Percentiles rank a stretch among this genome's conserved stretches.
Evolutionary conservation across 2,797 vertebrate genomes (phyloP).

Genomic region (Sebastes flavidus): DNA sequence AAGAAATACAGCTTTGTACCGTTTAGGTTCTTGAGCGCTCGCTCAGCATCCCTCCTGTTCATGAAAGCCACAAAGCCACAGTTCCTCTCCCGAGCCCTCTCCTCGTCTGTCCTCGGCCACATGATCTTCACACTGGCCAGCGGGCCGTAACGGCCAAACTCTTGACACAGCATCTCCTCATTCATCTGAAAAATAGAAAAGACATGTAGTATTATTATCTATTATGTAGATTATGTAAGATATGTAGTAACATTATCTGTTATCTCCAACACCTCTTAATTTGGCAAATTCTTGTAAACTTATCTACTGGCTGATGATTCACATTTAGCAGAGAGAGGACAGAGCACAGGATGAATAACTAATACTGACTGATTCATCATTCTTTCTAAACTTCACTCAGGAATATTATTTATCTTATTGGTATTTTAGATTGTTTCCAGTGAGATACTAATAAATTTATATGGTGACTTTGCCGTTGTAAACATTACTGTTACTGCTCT

Average conservation of each 20-base stretch:
- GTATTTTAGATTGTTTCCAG: not conserved
- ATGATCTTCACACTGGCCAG: constrained; percentile 99
- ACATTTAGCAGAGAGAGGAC: too few relatives aligned
- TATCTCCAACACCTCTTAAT: too few relatives aligned
- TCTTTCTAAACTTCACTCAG: too few relatives aligned
- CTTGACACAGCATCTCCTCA: constrained; percentile 99
- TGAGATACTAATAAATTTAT: not conserved
- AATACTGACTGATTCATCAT: too few relatives aligned
- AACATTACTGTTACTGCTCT: too few relatives aligned
- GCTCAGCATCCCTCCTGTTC: constrained; percentile 98
- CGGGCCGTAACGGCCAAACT: constrained; percentile 97
- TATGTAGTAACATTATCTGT: too few relatives aligned
- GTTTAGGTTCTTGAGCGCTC: constrained; percentile 97
- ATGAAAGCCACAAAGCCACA: constrained; percentile 99
- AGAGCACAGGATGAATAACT: too few relatives aligned
- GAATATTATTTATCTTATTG: too few relatives aligned
- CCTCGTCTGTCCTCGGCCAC: constrained; percentile 99
- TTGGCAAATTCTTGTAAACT: too few relatives aligned
- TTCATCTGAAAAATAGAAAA: constrained; percentile 88
- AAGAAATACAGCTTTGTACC: constrained; percentile 74
- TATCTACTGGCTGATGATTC: too few relatives aligned
- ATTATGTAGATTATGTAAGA: too few relatives aligned
- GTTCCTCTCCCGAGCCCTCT: constrained; percentile 97
- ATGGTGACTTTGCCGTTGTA: not conserved
- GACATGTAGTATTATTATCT: not conserved